A percentile compares a stretch with the other conserved stretches of the same genome.
These are phyloP conservation scores for Urosaurus nigricauda DNA, from an alignment of 2,797 vertebrate genomes.

Conservation along the genomic window DNA sequence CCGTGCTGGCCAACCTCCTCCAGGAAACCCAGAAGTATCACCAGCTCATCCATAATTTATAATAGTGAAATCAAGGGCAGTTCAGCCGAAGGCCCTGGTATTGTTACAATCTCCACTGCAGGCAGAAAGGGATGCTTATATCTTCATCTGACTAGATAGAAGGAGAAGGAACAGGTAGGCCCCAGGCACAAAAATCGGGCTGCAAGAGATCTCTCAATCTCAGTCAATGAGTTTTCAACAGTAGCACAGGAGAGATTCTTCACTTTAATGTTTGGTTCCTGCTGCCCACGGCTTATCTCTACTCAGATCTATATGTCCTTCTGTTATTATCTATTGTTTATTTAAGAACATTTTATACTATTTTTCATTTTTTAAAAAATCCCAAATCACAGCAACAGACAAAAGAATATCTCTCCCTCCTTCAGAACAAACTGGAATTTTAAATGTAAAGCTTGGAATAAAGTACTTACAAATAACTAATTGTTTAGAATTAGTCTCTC, in stretches of 20 bases:
- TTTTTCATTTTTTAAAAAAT: background rate
- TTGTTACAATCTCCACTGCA: conserved; percentile 26
- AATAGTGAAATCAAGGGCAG: conserved; percentile 29
- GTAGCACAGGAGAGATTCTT: background rate
- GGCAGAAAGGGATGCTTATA: background rate
- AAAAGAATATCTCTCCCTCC: too few species aligned
- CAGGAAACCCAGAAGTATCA: conserved; percentile 12
- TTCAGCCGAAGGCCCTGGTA: conserved; percentile 27
- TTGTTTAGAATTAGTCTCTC: too few species aligned
- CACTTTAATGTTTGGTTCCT: background rate
- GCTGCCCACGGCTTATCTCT: background rate
- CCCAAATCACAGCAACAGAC: too few species aligned
- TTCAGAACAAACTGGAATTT: too few species aligned
- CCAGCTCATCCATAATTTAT: conserved; percentile 43
- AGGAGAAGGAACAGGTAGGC: too few species aligned
- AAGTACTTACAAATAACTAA: too few species aligned
- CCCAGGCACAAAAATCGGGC: background rate
- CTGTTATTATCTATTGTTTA: background rate
- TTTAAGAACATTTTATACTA: background rate
- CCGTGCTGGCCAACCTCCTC: conserved; percentile 62
- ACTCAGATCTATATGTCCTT: background rate
- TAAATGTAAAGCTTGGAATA: too few species aligned
- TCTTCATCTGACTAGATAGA: background rate
- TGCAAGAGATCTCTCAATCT: background rate
- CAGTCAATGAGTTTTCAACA: background rate